Conservation (phyloP, 2,888 invertebrate species). For the Luffia ferchaultella region DNA sequence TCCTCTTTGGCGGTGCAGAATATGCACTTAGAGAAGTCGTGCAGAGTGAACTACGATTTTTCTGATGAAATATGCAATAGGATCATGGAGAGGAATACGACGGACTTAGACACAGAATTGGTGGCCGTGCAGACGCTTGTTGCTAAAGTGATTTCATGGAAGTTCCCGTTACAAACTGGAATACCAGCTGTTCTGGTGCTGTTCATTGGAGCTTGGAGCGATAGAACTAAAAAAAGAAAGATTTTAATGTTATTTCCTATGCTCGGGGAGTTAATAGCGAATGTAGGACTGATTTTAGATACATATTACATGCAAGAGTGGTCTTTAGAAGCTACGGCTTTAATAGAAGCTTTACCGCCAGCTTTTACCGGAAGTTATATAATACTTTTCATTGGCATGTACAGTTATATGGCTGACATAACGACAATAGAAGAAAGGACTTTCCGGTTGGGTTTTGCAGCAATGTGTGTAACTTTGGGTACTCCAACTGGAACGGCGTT, state of each 20-base stretch:
- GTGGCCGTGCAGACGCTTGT: constrained; percentile 56
- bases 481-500: constrained; percentile 59
- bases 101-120: constrained; percentile 43
- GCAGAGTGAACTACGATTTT: constrained; percentile 58
- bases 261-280: constrained; percentile 60
- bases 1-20: constrained; percentile 69
- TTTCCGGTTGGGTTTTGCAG: constrained; percentile 69
- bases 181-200: constrained; percentile 65
- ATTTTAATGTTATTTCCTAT: constrained; percentile 67
- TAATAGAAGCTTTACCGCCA: constrained; percentile 65
- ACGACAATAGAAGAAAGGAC: constrained; percentile 68
- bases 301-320: constrained; percentile 64
- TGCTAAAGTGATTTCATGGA: constrained; percentile 63
- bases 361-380: constrained; percentile 69
- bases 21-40: constrained; percentile 68
- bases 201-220: constrained; percentile 71
- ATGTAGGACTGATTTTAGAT: constrained; percentile 59
- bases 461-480: constrained; percentile 58
- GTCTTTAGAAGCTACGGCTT: constrained; percentile 52
- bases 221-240: constrained; percentile 65
- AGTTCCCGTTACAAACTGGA: constrained; percentile 66
- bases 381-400: constrained; percentile 67
- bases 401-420: constrained; percentile 69
- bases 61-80: constrained; percentile 62
- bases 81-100: constrained; percentile 43